Evolutionary conservation across 2,888 invertebrate genomes (phyloP).

Genomic region (Sarcophaga carnaria): DNA sequence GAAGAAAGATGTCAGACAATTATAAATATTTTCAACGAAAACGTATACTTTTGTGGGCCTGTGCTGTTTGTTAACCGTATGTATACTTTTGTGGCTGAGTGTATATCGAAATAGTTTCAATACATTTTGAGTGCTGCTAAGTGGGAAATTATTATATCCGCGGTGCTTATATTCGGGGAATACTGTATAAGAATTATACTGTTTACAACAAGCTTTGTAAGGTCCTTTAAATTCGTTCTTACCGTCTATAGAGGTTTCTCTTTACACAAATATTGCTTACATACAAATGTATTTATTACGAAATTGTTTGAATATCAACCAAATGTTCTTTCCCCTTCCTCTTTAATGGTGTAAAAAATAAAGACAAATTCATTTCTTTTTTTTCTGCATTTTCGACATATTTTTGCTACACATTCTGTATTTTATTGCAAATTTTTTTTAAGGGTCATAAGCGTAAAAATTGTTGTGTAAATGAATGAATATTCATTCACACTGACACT

Average conservation of each 20-base stretch:
- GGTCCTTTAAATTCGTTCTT: neutral
- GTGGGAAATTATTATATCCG: too few relatives aligned
- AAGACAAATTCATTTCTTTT: slow-evolving; percentile 50
- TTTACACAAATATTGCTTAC: neutral
- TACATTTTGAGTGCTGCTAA: too few relatives aligned
- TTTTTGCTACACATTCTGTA: slow-evolving; percentile 49
- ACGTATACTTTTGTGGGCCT: too few relatives aligned
- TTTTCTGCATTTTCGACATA: neutral
- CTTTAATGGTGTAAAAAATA: slow-evolving; percentile 27
- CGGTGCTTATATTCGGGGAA: too few relatives aligned
- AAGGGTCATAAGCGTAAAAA: slow-evolving; percentile 33
- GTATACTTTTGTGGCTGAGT: too few relatives aligned
- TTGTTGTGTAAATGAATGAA: neutral
- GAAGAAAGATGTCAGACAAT: too few relatives aligned
- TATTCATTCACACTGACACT: neutral
- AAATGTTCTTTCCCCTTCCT: slow-evolving; percentile 20
- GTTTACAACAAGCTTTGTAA: neutral
- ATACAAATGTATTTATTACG: slow-evolving; percentile 1
- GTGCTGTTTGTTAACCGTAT: too few relatives aligned
- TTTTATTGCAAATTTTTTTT: slow-evolving; percentile 59
- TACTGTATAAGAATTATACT: too few relatives aligned
- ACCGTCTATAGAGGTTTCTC: neutral
- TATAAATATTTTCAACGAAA: too few relatives aligned
- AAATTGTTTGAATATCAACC: slow-evolving; percentile 31
- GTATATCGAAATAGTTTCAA: too few relatives aligned